These are phyloP conservation scores for Julus scanicus DNA, from an alignment of 2,888 invertebrate genomes.

Conservation along the genomic window DNA sequence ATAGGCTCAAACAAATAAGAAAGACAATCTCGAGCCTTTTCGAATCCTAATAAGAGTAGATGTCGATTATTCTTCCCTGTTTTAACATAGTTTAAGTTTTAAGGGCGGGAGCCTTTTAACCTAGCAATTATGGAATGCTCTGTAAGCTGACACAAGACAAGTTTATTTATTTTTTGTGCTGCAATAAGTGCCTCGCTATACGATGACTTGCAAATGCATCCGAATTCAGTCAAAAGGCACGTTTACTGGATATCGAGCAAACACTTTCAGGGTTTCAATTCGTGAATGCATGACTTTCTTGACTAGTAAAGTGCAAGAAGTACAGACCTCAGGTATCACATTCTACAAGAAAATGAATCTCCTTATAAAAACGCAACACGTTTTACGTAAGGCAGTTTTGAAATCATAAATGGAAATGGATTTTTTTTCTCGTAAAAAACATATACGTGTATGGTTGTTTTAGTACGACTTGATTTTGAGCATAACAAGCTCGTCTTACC, in stretches of 20 bases:
- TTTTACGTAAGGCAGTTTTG: background rate
- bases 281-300: background rate
- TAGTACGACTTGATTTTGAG: background rate
- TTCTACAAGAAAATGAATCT: background rate
- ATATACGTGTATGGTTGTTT: background rate
- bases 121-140: background rate
- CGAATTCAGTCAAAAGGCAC: slow-evolving; percentile 16
- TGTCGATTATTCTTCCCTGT: no score
- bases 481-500: background rate
- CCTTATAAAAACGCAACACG: background rate
- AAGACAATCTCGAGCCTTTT: no score
- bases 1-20: no score
- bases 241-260: slow-evolving; percentile 31
- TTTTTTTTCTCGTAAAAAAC: background rate
- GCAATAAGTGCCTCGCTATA: background rate
- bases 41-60: background rate
- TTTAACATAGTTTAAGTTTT: background rate
- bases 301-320: background rate
- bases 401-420: slow-evolving; percentile 23
- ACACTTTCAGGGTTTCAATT: slow-evolving; percentile 12
- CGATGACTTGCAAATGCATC: background rate
- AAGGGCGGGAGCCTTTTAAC: background rate
- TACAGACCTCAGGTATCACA: background rate
- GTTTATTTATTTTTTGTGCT: background rate
- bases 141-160: background rate